These are phyloP conservation scores for Callithrix jacchus DNA, from an alignment of 2,113 vertebrate species.

Conservation along the genomic window DNA sequence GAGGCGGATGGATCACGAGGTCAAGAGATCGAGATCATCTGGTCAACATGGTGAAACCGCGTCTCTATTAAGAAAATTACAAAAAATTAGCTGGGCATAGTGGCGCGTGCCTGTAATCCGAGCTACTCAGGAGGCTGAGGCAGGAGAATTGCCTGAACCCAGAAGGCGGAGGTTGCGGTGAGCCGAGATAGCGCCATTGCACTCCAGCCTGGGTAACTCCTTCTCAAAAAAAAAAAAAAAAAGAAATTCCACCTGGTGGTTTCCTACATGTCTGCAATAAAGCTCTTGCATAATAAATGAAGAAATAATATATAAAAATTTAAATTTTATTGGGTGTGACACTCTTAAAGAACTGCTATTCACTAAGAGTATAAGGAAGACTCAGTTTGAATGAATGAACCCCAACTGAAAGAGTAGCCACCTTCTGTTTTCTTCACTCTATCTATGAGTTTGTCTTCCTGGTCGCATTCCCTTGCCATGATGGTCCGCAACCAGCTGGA, in stretches of 20 bases:
- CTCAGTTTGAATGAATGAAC: slow-evolving; percentile 53
- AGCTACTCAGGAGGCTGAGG: no score
- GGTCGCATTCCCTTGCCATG: not conserved
- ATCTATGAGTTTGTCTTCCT: slow-evolving; percentile 54
- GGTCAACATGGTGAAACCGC: no score
- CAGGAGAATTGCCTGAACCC: no score
- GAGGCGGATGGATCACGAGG: no score
- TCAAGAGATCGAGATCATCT: no score
- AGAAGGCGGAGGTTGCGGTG: no score
- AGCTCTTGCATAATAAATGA: slow-evolving; percentile 80
- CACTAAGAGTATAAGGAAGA: slow-evolving; percentile 74
- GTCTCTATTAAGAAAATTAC: no score
- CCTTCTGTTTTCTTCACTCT: slow-evolving; percentile 75
- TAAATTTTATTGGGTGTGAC: slow-evolving; percentile 87
- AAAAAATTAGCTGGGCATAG: no score
- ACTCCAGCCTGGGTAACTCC: no score
- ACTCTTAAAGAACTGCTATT: slow-evolving; percentile 84
- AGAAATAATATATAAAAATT: slow-evolving; percentile 83
- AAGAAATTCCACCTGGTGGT: slow-evolving; percentile 80
- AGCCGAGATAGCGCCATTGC: no score
- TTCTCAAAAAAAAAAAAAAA: no score
- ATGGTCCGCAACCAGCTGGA: slow-evolving; percentile 31
- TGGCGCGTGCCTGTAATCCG: no score
- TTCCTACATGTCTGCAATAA: slow-evolving; percentile 83
- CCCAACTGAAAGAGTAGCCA: slow-evolving; percentile 54